A percentile compares a stretch with the other conserved stretches of the same genome.
phyloP scores from a whole-genome alignment of 2,797 vertebrate genomes.

The Uromys caudimaculatus region DNA sequence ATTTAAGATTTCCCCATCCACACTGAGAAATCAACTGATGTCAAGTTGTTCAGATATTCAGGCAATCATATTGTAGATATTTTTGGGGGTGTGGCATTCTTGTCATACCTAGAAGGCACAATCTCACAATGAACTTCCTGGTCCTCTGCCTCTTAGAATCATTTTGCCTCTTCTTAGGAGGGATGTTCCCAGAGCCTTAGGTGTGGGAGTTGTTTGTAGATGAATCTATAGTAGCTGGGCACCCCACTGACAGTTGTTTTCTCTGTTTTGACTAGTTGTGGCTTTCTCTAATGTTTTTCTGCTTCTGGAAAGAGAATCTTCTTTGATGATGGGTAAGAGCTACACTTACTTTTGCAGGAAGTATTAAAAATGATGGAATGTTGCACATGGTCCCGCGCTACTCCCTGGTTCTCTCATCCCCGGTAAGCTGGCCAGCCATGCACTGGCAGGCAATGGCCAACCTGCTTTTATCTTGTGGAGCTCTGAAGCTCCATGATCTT shows the following conservation, averaged over 20 bases:
- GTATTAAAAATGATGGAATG: too few species aligned
- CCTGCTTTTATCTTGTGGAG: too few species aligned
- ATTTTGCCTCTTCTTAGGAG: not conserved
- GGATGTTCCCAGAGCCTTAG: not conserved
- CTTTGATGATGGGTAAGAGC: not conserved
- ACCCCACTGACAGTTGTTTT: not conserved
- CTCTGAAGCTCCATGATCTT: too few species aligned
- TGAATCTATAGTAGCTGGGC: too few species aligned
- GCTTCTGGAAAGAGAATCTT: not conserved
- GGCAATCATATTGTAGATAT: not conserved
- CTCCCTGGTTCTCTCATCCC: too few species aligned
- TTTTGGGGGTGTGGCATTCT: not conserved
- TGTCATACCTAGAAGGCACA: not conserved
- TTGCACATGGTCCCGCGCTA: too few species aligned
- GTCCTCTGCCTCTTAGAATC: too few species aligned
- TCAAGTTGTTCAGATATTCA: not conserved
- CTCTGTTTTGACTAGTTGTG: not conserved
- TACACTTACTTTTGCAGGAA: not conserved
- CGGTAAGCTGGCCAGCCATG: too few species aligned
- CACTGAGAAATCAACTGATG: too few species aligned
- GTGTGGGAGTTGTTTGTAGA: not conserved
- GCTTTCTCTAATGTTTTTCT: too few species aligned
- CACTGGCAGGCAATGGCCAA: too few species aligned
- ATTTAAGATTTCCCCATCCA: not conserved
- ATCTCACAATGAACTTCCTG: not conserved